Base-by-base conservation (phyloP, 2,888 invertebrate species). In the Tetragonula carbonaria region DNA sequence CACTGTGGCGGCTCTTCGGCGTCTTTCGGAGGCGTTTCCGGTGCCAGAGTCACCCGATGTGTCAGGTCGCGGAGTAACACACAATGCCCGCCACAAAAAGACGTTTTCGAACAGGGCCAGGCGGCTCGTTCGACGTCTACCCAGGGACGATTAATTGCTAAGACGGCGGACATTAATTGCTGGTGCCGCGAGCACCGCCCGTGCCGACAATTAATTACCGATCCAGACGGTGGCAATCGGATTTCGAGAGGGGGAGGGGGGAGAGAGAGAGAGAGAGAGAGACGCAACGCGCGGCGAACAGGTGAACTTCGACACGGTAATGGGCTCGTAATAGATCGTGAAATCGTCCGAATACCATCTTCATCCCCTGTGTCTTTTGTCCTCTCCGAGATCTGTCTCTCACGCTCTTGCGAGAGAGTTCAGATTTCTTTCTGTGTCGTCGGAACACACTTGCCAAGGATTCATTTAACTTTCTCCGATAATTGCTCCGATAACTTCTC, bases 151-250 rank as follows among this genome's bases (percentile, higher is more conserved):
- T 89, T 89, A 89, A 89, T 89, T 80, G 83, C 87, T 73, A 78
- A 86, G 84, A 86, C 87, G 84, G 75, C 84, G 76, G 86, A 87
- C 88, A 88, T 89, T 89, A 89, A 89, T 89, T 89, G 86, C 84
- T 63, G 71, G 82, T 83, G 84, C 84, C 78, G 76, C 83, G 87
- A 82, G 67, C 68, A 84, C 73, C 70, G 63, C 33, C 76, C 70
- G 77, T 70, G 80, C 63, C 63, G 81, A 84, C 81, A 85, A 89
- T 89, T 89, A 88, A 89, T 89, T 87, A 84, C 75, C 50, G 81
- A 74, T 80, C 80, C 76, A 77, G 81, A 68, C 80, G 81, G 59
- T 23, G 21, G 67, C 74, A 67, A 38, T 50, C 77, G 78, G 55
- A 68, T 76, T 66, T 63, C 65, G 28, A 68, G 77, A 33, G 67